phyloP scores from a whole-genome alignment of 2,888 invertebrate species.

The Polydrusus pterygomalis region DNA sequence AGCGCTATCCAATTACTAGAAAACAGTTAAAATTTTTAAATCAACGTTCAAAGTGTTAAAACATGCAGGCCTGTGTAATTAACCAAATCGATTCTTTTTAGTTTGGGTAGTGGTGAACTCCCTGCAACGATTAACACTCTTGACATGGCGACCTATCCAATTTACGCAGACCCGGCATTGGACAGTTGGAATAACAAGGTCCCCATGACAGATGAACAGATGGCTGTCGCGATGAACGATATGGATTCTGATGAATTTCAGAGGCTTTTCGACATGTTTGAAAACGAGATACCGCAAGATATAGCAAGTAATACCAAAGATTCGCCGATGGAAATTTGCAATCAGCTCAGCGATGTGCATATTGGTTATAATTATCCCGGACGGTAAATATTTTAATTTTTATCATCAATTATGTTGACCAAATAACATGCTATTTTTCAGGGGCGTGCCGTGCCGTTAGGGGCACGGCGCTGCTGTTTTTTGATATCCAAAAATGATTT shows the following conservation, averaged over 20 bases:
- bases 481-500: no score
- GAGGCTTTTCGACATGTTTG: slow-evolving; percentile 59
- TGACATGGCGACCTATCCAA: background rate
- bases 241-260: slow-evolving; percentile 67
- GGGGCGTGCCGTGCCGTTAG: no score
- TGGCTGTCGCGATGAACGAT: slow-evolving; percentile 45
- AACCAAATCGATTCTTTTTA: slow-evolving; percentile 15
- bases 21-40: no score
- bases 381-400: background rate
- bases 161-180: slow-evolving; percentile 15
- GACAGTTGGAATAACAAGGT: slow-evolving; percentile 44
- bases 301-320: slow-evolving; percentile 30
- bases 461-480: no score
- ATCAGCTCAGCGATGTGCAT: slow-evolving; percentile 25
- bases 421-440: no score
- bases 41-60: no score
- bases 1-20: no score
- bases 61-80: no score
- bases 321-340: slow-evolving; percentile 39
- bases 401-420: no score
- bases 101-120: slow-evolving; percentile 52
- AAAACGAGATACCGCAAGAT: slow-evolving; percentile 32
- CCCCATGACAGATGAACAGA: slow-evolving; percentile 39
- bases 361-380: slow-evolving; percentile 7
- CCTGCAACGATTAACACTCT: slow-evolving; percentile 41